Base-by-base conservation (phyloP, 2,888 invertebrate species). In the Stratiomys singularior region DNA sequence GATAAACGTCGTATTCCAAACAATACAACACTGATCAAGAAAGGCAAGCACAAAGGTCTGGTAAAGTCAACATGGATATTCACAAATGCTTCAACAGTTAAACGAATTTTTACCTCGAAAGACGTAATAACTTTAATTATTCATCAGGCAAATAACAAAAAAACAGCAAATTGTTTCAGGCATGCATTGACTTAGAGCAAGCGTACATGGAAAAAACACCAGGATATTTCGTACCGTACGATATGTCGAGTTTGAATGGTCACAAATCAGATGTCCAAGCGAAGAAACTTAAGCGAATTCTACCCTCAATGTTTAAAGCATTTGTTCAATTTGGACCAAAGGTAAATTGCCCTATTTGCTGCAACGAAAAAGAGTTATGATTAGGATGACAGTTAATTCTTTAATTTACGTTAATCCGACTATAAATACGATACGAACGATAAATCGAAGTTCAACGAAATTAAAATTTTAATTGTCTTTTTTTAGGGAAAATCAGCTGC, bases 31-130 rank as follows among this genome's bases (percentile, higher is more conserved):
- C 89, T 90, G 0, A 89, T 93, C 80, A 91, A 92, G 82, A 88
- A 89, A 11, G 89, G 92, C 25, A 92, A 92, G 21, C 84, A 92
- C 72, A 92, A 92, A 47, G 91, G 90, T 15, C 92, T 92, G 79
- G 91, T 90, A 0, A 92, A 92, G 83, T 92, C 92, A 83, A 90
- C 90, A 0, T 94, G 93, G 92, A 90, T 92, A 81, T 92, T 94
- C 71, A 92, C 91, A 25, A 93, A 92, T 83, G 89, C 93, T 25
- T 84, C 92, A 25, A 92, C 93, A 69, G 90, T 94, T 0, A 92
- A 93, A 83, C 90, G 91, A 82, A 93, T 94, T 82, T 94, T 95
- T 83, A 91, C 91, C 81, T 93, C 91, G 0, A 87, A 90, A 1
- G 86, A 90, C 83, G 91, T 91, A 84, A 84, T 82, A 46, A 9